Percentiles rank a stretch among this genome's conserved stretches.
phyloP scores from a whole-genome alignment of 23 tunicate species.

The Ascidia mentula region DNA sequence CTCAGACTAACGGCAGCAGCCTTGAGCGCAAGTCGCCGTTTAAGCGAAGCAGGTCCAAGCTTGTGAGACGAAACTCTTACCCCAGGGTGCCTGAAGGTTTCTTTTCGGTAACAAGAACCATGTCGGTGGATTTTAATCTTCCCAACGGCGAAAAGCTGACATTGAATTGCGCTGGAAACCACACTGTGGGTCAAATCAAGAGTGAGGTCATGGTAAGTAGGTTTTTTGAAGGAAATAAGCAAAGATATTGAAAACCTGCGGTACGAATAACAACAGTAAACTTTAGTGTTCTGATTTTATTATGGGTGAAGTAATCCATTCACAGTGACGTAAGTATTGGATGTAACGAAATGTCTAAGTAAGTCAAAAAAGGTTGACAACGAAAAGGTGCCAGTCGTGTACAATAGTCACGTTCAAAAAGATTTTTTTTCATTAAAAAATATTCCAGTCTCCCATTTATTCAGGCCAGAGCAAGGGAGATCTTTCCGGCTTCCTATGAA shows the following conservation, averaged over 20 bases:
- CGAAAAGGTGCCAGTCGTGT: too few relatives aligned
- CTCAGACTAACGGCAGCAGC: background rate
- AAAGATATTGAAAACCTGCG: too few relatives aligned
- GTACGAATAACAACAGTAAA: too few relatives aligned
- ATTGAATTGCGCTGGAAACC: slow-evolving; percentile 81
- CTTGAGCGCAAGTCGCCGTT: background rate
- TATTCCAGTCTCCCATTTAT: background rate
- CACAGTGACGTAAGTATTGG: too few relatives aligned
- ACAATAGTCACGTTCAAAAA: too few relatives aligned
- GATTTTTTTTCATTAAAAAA: too few relatives aligned
- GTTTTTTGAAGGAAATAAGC: background rate
- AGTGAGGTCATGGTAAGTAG: slow-evolving; percentile 56
- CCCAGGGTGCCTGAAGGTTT: slow-evolving; percentile 60
- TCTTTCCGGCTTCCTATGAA: slow-evolving; percentile 39
- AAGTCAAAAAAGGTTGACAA: too few relatives aligned
- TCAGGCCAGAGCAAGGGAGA: slow-evolving; percentile 57
- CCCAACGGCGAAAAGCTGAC: slow-evolving; percentile 50
- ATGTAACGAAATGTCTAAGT: too few relatives aligned
- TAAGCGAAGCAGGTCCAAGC: background rate
- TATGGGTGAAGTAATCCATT: too few relatives aligned
- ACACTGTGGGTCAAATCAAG: slow-evolving; percentile 84
- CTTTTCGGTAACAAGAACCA: slow-evolving; percentile 74
- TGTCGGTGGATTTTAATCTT: slow-evolving; percentile 57
- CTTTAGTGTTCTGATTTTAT: too few relatives aligned
- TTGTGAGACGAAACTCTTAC: slow-evolving; percentile 8